Percentiles rank a stretch among this genome's conserved stretches.
These are phyloP conservation scores for Gavia stellata DNA, from an alignment of 2,113 vertebrate species.

Conservation along the genomic window DNA sequence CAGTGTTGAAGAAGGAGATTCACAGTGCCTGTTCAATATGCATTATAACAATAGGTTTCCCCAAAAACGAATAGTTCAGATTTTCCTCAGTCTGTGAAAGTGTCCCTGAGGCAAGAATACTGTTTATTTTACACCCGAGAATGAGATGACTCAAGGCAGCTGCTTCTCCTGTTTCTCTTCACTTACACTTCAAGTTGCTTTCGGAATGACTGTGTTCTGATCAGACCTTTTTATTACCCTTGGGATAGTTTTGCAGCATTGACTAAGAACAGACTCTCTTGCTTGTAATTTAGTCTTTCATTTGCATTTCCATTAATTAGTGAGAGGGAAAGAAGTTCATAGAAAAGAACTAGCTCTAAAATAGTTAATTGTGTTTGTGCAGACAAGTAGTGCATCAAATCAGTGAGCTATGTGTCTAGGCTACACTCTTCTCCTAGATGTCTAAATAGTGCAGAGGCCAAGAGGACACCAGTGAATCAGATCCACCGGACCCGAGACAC, in stretches of 20 bases:
- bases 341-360: slow-evolving; percentile 20
- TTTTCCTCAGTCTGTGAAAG: neutral
- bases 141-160: neutral
- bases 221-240: slow-evolving; percentile 28
- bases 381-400: neutral
- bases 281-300: slow-evolving; percentile 49
- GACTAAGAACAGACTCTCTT: slow-evolving; percentile 28
- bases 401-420: neutral
- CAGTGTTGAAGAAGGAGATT: neutral
- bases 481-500: neutral
- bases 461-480: neutral
- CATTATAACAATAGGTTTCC: neutral
- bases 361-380: neutral
- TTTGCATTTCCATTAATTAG: slow-evolving; percentile 61
- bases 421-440: neutral
- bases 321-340: slow-evolving; percentile 2
- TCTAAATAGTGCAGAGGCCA: neutral
- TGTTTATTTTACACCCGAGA: neutral
- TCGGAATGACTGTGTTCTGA: neutral
- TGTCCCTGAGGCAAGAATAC: neutral
- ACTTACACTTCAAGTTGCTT: neutral
- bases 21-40: neutral
- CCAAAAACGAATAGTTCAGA: neutral
- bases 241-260: slow-evolving; percentile 26
- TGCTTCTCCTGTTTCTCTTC: neutral